Base-by-base conservation (phyloP, 2,888 invertebrate species). In the Zootermopsis nevadensis region DNA sequence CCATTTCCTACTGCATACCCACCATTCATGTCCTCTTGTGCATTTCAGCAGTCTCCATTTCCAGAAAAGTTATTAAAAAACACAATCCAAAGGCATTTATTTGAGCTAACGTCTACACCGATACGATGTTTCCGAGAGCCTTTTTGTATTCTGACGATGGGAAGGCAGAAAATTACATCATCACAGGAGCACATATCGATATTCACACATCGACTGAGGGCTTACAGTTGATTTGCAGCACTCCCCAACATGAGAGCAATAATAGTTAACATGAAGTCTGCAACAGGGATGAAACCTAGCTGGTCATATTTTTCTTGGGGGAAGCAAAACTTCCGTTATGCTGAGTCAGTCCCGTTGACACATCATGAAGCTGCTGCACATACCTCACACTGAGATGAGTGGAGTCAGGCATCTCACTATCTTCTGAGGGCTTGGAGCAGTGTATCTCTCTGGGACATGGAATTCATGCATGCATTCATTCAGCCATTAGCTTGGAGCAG, bases 71-170 rank as follows among this genome's bases (percentile, higher is more conserved):
- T 60, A 79, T 79, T 66, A 81, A 81, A 81, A 81, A 83, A 81
- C 81, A 77, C 81, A 81, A 77, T 83, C 81, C 83, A 81, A 81
- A 83, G 81, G 81, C 81, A 81, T 77, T 77, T 81, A 67, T 81
- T 83, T 81, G 83, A 77, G 81, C 81, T 81, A 42, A 83, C 53
- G 53, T 83, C 83, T 81, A 83, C 81, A 83, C 81, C 81, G 77
- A 83, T 81, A 83, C 77, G 81, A 80, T 79, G 83, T 79, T 79
- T 69, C 69, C 38, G 67, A 80, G 69, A 83, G 77, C 60, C 76
- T 60, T 82, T 76, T 67, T 67, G 22, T 72, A 69, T 74, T 74
- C 74, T 74, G 42, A 74, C 38, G 79, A 79, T 33, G 77, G 77
- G 77, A 79, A 79, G 77, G 77, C 77, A 79, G 55, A 77, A 77